These are phyloP conservation scores for Champsocephalus gunnari DNA, from an alignment of 2,797 vertebrate genomes.

Conservation along the genomic window DNA sequence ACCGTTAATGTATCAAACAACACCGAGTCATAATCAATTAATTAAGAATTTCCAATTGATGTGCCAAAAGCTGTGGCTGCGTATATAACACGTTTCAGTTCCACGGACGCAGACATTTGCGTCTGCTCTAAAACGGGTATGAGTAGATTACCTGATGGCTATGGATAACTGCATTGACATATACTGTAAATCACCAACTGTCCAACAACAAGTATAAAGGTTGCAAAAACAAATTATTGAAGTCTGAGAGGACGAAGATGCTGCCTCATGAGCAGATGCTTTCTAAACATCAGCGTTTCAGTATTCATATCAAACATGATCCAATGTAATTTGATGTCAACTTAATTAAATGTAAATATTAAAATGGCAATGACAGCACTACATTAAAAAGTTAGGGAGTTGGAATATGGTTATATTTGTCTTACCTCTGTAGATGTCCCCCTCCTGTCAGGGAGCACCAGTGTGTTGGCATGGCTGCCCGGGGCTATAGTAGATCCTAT, in stretches of 20 bases:
- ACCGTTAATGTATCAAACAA: no score
- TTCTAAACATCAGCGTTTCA: neutral
- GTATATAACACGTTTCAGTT: slow-evolving; percentile 11
- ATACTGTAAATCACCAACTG: neutral
- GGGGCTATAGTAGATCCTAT: neutral
- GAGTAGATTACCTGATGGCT: no score
- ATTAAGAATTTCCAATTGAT: neutral
- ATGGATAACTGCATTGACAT: neutral
- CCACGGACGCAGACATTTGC: no score
- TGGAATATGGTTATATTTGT: neutral
- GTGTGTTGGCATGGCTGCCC: slow-evolving; percentile 60
- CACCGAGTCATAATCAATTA: neutral
- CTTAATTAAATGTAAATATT: neutral
- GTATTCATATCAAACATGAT: neutral
- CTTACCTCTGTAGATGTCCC: slow-evolving; percentile 56
- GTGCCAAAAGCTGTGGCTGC: neutral
- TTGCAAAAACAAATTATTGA: no score
- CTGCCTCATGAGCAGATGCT: neutral
- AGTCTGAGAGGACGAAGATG: no score
- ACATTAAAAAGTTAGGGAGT: neutral
- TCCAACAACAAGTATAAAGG: neutral
- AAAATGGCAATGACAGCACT: neutral
- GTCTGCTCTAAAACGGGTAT: no score
- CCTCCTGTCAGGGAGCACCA: slow-evolving; percentile 53
- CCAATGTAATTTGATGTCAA: neutral